Conservation (phyloP, 2,113 vertebrate genomes). For the Corythornis madagascariensis region DNA sequence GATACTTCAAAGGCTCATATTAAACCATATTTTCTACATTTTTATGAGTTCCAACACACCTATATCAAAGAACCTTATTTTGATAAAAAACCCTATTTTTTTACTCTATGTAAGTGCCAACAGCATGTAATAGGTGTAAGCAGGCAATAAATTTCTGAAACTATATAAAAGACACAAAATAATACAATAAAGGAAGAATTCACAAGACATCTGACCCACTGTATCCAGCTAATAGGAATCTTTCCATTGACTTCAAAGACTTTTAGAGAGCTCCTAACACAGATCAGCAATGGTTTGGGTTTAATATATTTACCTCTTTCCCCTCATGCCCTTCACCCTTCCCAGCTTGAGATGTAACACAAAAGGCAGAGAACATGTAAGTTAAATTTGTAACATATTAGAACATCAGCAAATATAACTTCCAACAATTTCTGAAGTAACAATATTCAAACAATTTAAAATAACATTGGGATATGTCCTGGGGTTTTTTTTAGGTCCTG, state of each 20-base stretch:
- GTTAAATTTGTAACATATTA: neutral
- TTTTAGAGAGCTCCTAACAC: neutral
- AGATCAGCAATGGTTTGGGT: neutral
- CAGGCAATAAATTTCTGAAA: neutral
- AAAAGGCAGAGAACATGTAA: neutral
- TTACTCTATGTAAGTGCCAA: neutral
- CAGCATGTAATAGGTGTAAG: neutral
- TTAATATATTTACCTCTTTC: neutral
- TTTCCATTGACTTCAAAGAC: neutral
- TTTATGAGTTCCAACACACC: neutral
- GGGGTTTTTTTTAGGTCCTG: neutral
- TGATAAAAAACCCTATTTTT: neutral
- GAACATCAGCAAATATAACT: neutral
- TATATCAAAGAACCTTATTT: neutral
- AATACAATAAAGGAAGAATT: neutral
- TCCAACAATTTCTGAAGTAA: neutral
- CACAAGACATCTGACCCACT: neutral
- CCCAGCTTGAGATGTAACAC: neutral
- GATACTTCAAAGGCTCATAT: constrained; percentile 8
- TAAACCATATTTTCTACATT: constrained; percentile 1
- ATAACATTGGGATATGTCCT: neutral
- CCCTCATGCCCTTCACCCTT: no score
- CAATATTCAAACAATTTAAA: neutral
- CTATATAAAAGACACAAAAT: neutral
- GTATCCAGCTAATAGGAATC: neutral